A percentile compares a stretch with the other conserved stretches of the same genome.
phyloP scores from a whole-genome alignment of 2,888 invertebrate species.

The Habrosyne pyritoides region DNA sequence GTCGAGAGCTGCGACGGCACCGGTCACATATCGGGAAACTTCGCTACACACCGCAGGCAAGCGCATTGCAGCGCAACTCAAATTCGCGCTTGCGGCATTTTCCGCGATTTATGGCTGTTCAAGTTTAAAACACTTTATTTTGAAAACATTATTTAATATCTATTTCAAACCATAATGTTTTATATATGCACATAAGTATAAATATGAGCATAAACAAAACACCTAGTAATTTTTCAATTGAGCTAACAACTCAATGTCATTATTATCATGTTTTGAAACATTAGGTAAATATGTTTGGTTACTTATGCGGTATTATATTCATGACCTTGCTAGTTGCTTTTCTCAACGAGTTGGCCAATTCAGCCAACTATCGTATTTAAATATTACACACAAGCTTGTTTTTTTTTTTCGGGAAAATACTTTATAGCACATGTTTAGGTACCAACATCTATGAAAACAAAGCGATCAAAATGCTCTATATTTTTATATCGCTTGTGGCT shows the following conservation, averaged over 20 bases:
- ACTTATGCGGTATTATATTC: not conserved
- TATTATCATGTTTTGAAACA: conserved; percentile 9
- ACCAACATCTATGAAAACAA: not conserved
- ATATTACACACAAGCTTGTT: not conserved
- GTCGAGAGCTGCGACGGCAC: conserved; percentile 92
- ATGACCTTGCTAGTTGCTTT: not conserved
- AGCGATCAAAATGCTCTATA: not conserved
- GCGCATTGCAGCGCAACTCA: conserved; percentile 48
- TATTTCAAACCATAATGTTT: not conserved
- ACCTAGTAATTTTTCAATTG: not conserved
- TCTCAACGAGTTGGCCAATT: not conserved
- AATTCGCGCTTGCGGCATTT: conserved; percentile 74
- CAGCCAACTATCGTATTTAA: not conserved
- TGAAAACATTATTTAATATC: not conserved
- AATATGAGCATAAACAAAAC: not conserved
- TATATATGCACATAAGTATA: not conserved
- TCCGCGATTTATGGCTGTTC: not conserved
- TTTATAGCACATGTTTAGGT: not conserved
- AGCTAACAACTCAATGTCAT: conserved; percentile 7
- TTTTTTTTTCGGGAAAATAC: not conserved
- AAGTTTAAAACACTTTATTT: conserved; percentile 1
- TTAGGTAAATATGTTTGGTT: conserved; percentile 4
- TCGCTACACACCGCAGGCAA: conserved; percentile 94
- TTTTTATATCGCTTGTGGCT: not conserved
- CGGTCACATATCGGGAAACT: conserved; percentile 95